These are phyloP conservation scores for Prinia subflava DNA, from an alignment of 2,113 vertebrate genomes.

Conservation along the genomic window DNA sequence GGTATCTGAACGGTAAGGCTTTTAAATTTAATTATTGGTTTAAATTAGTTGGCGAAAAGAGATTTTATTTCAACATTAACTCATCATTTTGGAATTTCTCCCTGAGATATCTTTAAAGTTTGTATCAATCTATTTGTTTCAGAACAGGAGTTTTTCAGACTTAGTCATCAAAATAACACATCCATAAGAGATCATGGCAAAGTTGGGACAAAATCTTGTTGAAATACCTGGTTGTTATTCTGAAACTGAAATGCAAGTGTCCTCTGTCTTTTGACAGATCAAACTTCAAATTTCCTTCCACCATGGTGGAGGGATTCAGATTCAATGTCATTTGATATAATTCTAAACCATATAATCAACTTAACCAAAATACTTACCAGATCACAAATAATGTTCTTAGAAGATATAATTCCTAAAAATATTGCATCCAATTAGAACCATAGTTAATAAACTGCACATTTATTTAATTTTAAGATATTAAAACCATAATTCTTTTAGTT, in stretches of 20 bases:
- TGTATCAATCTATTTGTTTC: not conserved
- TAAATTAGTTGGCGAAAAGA: not conserved
- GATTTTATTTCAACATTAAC: not conserved
- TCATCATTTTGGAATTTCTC: not conserved
- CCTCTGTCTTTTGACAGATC: not conserved
- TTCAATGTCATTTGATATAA: not conserved
- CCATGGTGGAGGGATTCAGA: not conserved
- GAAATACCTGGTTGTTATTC: not conserved
- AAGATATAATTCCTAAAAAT: not conserved
- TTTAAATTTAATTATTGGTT: not conserved
- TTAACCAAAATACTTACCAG: not conserved
- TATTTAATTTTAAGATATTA: not conserved
- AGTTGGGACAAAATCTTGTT: not conserved
- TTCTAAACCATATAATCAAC: not conserved
- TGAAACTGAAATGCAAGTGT: not conserved
- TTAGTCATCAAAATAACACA: not conserved
- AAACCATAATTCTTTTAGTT: not conserved
- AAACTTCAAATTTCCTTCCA: not conserved
- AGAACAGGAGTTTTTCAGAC: not conserved
- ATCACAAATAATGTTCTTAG: not conserved
- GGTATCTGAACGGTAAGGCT: not conserved
- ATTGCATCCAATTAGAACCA: not conserved
- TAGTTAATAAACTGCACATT: not conserved
- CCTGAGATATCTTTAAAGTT: not conserved
- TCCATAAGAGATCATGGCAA: fast-evolving